A percentile compares a stretch with the other conserved stretches of the same genome.
phyloP scores from a whole-genome alignment of 2,888 invertebrate genomes.

The Xylota segnis region DNA sequence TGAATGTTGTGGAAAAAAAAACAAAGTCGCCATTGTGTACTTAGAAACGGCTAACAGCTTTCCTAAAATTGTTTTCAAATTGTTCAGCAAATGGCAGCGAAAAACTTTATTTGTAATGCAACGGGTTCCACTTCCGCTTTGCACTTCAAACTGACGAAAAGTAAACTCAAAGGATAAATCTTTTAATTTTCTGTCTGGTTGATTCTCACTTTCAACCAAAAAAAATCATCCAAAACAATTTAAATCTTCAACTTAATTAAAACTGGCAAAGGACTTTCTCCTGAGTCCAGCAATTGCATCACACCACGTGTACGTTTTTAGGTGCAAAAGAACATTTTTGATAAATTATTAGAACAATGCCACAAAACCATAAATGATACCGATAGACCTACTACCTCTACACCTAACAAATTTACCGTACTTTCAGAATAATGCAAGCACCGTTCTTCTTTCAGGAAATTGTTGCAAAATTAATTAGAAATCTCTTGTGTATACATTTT shows the following conservation, averaged over 20 bases:
- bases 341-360: conserved; percentile 12
- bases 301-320: neutral
- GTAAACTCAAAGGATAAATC: neutral
- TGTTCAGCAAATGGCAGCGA: no score
- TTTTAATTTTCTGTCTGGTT: neutral
- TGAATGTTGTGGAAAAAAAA: no score
- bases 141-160: neutral
- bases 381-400: conserved; percentile 1
- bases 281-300: neutral
- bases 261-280: neutral
- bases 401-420: conserved; percentile 1
- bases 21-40: no score
- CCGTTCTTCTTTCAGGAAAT: conserved; percentile 18
- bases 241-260: conserved; percentile 1
- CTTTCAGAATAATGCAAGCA: neutral
- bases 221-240: neutral
- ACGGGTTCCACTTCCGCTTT: no score
- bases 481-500: conserved; percentile 22
- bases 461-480: conserved; percentile 51
- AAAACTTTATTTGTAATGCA: no score
- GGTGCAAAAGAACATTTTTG: neutral
- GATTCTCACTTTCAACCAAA: neutral
- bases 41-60: no score
- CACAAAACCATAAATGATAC: conserved; percentile 8
- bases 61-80: no score